Evolutionary conservation across 2,797 vertebrate species (phyloP).

Genomic region (Sphenodon punctatus): DNA sequence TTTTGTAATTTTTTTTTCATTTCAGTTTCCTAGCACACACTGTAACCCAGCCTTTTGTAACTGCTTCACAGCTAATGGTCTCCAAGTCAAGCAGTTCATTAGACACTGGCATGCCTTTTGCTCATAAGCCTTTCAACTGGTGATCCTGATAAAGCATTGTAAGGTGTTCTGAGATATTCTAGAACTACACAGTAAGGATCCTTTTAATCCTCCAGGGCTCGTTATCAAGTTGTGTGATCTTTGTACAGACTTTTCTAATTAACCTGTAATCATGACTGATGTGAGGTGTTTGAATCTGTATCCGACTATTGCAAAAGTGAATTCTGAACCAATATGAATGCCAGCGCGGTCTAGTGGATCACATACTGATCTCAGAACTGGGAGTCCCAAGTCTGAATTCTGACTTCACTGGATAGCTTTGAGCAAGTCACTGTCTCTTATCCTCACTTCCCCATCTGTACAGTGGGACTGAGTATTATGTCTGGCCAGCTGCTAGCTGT

Average conservation of each 20-base stretch:
- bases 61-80: background rate
- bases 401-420: too few relatives aligned
- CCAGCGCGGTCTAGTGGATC: too few relatives aligned
- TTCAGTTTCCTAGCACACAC: background rate
- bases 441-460: too few relatives aligned
- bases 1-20: background rate
- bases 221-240: background rate
- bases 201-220: fast-evolving
- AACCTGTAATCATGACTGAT: fast-evolving
- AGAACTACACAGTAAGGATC: fast-evolving
- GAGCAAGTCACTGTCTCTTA: too few relatives aligned
- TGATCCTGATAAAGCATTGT: background rate
- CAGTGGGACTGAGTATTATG: too few relatives aligned
- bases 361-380: too few relatives aligned
- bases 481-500: background rate
- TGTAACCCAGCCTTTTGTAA: background rate
- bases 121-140: background rate
- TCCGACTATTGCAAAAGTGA: too few relatives aligned
- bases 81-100: background rate
- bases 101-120: fast-evolving
- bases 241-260: background rate
- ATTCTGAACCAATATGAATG: too few relatives aligned
- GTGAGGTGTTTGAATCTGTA: fast-evolving
- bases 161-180: fast-evolving
- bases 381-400: too few relatives aligned